Base-by-base conservation (phyloP, 2,113 vertebrate genomes). In the Thunnus thynnus region DNA sequence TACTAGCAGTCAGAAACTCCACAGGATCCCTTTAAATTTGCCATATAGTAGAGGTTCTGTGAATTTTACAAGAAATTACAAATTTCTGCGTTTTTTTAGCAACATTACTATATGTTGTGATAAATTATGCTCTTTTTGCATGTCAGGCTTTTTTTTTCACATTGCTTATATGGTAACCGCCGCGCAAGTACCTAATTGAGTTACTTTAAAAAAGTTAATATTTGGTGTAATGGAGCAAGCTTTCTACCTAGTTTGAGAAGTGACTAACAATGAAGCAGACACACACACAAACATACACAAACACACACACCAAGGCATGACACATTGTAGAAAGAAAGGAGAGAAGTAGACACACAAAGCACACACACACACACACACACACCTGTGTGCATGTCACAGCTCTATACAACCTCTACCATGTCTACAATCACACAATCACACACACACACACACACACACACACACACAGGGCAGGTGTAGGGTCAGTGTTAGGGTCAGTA, bases 391-490 rank as follows among this genome's bases (percentile, higher is more conserved):
- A 10, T 75, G 52, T 52, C 11, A 10, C 17, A 5, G 13, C 18
- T 57, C 55, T 22, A 55, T 82, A 57, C 55, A 72, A 13, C 54
- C 22, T 4, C 17, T 71, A 16, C 61, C 69, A 72, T 62, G 65
- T 74, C 41, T 54, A 61, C 57, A 46, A 10, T 44, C 51, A 63
- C 51, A 48, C 62, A 62, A 48, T 36, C 20, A 78, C 81, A 68
- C 71, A 87, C 73, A 85, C n/a, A n/a, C n/a, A 20, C 20, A 20
- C 51, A 47, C 62, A 62, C 54, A 47, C 20, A 78, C 81, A 68
- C 71, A 87, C 73, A 85, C 70, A 70, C 52, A 36, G 86, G 89
- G 88, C 93, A 95, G 93, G 93, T 94, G 91, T 92, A 89, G 86
- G 90, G 93, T 94, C 92, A 92, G 76, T 57, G 61, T 68, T 66